Evolutionary conservation across 2,888 invertebrate species (phyloP).

Genomic region (Xanthorhoe designata): DNA sequence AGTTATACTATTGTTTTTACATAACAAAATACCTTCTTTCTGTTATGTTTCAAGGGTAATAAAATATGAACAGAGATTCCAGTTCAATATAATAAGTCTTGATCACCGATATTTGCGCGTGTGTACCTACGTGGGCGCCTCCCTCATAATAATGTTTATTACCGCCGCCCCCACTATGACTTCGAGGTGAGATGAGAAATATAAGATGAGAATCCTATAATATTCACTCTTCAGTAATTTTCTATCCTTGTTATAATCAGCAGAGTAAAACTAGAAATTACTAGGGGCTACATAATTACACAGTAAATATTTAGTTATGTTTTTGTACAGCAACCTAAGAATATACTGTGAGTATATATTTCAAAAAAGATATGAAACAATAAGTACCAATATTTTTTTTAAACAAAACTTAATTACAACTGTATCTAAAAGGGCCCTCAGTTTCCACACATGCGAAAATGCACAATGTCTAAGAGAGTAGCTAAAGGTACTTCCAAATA

Average conservation of each 20-base stretch:
- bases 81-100: conserved; percentile 28
- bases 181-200: conserved; percentile 29
- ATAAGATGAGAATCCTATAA: conserved; percentile 21
- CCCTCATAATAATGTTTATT: conserved; percentile 41
- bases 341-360: no score
- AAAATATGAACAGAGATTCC: conserved; percentile 4
- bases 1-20: no score
- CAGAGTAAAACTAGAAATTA: neutral
- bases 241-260: conserved; percentile 16
- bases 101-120: conserved; percentile 29
- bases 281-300: neutral
- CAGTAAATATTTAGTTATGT: neutral
- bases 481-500: no score
- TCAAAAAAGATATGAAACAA: no score
- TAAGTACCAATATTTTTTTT: no score
- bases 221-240: conserved; percentile 5
- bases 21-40: no score
- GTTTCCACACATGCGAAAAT: no score
- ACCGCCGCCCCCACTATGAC: conserved; percentile 37
- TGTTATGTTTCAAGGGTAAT: no score
- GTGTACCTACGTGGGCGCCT: conserved; percentile 35
- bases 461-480: no score
- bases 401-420: no score
- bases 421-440: no score
- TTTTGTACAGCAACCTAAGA: no score